Evolutionary conservation across 2,888 invertebrate genomes (phyloP).

Genomic region (Amitus sp.): DNA sequence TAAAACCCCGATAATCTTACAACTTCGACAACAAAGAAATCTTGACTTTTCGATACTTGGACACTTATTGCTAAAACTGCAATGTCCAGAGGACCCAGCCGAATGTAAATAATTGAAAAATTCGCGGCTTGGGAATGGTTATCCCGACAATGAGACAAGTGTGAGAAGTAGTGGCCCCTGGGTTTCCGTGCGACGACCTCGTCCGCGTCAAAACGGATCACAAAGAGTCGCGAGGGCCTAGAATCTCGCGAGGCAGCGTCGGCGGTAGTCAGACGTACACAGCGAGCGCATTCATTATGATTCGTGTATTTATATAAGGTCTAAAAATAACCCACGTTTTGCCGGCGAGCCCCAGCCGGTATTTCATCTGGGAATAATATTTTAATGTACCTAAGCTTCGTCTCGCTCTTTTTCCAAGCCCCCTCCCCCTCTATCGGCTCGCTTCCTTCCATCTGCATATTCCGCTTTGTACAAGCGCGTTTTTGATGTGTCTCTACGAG

Average conservation of each 20-base stretch:
- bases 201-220: slow-evolving; percentile 42
- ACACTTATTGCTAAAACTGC: too few relatives aligned
- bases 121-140: too few relatives aligned
- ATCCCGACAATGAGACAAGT: slow-evolving; percentile 19
- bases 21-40: too few relatives aligned
- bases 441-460: slow-evolving; percentile 32
- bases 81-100: too few relatives aligned
- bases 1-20: too few relatives aligned
- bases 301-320: slow-evolving; percentile 67
- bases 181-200: slow-evolving; percentile 37
- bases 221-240: slow-evolving; percentile 39
- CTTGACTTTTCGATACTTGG: too few relatives aligned
- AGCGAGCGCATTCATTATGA: slow-evolving; percentile 64
- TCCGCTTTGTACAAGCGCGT: slow-evolving; percentile 54
- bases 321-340: slow-evolving; percentile 62
- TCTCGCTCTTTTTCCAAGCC: slow-evolving; percentile 38
- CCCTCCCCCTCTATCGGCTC: slow-evolving; percentile 22
- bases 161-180: slow-evolving; percentile 19
- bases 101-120: too few relatives aligned
- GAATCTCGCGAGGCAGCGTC: slow-evolving; percentile 43
- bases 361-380: slow-evolving; percentile 67
- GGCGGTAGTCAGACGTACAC: slow-evolving; percentile 33
- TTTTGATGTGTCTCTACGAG: slow-evolving; percentile 56
- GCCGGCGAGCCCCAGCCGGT: slow-evolving; percentile 65
- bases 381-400: slow-evolving; percentile 61